Evolutionary conservation across 2,113 vertebrate genomes (phyloP).

Genomic region (Mormoops blainvillei): DNA sequence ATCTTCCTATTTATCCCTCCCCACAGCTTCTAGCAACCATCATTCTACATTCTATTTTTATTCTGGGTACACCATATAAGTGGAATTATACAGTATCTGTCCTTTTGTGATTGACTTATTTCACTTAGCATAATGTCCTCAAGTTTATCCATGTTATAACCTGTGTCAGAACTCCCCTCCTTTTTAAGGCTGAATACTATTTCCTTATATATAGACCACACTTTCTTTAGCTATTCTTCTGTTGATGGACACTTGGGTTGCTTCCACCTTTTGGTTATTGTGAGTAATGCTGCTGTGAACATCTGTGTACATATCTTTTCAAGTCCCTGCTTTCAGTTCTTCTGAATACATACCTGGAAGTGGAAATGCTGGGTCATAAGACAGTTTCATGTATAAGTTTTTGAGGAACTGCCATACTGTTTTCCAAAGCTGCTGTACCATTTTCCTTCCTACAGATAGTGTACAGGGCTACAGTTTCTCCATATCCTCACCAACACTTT

Average conservation of each 20-base stretch:
- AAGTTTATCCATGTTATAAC: not conserved
- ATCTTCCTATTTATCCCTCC: no score
- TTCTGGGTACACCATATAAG: not conserved
- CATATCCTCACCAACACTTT: not conserved
- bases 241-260: accelerated
- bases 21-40: not conserved
- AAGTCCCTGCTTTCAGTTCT: not conserved
- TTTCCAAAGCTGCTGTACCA: not conserved
- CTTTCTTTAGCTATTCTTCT: not conserved
- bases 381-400: not conserved
- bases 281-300: no score
- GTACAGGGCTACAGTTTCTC: not conserved
- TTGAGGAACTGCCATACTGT: not conserved
- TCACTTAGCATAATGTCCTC: not conserved
- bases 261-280: not conserved
- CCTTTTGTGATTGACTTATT: not conserved
- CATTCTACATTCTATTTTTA: not conserved
- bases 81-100: not conserved
- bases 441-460: not conserved
- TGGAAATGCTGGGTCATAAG: not conserved
- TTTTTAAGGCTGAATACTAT: not conserved
- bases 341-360: not conserved
- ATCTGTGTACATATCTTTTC: not conserved
- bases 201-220: accelerated
- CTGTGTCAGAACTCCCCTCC: not conserved